Base-by-base conservation (phyloP, 2,888 invertebrate species). In the Abscondita cerata region DNA sequence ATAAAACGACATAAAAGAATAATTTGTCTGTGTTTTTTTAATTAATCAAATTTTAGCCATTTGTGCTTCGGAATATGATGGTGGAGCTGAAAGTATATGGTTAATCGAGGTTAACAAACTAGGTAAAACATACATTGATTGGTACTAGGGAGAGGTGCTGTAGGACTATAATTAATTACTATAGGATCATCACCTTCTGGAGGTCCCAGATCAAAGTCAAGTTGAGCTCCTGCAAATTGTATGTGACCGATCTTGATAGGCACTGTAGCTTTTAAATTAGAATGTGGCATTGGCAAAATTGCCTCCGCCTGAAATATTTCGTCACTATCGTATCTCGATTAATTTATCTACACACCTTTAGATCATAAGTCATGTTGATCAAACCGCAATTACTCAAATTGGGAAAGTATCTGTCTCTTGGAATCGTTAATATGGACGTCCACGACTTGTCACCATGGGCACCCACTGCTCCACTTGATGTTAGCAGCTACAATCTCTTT, bases 401-500 rank as follows among this genome's bases (percentile, higher is more conserved):
- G 1, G 76, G 76, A 47, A 72, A 66, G 5, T 59, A 36, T 9
- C 63, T 53, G 51, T 72, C 66, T 1, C 60, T 48, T 2, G 76
- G 75, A 19, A 77, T 66, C 15, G 46, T 62, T 4, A 76, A 62
- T 44, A 68, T 63, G 15, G 76, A 70, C 31, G 70, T 66, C 58
- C 70, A 77, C 1, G 72, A 72, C 51, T 75, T 70, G 62, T 77
- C 74, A 34, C 76, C 75, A 65, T 77, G 77, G 18, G 76, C 76
- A 16, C 77, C 76, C 68, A 12, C 74, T 75, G 51, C 74, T 74
- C 73, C 6, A 18, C 58, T 53, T 2, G n/a, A n/a, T n/a, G n/a
- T n/a, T n/a, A n/a, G n/a, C n/a, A 67, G 57, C 18, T 20, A 54
- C 19, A 9, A 19, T 16, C 1, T 16, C n/a, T 5, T 34, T 34